Evolutionary conservation across 2,888 invertebrate genomes (phyloP), one percentile per base, ranked within the genome.

Genomic region (Polydrusus pterygomalis): DNA sequence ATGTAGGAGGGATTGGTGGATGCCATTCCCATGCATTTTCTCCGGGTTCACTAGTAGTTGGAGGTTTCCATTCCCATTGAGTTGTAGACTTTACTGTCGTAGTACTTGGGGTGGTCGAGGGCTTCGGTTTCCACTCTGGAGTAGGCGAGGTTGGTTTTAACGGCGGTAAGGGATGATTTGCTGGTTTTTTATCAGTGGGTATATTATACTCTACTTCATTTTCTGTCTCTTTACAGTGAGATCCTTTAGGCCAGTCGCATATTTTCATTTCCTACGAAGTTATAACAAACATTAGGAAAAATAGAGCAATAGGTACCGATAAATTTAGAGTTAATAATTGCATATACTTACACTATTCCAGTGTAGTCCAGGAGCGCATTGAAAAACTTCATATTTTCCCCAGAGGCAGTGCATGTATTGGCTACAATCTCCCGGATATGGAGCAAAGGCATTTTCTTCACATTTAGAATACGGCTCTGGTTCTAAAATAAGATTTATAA

Each of bases 341-440:
- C 8, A 34, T 7, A 6, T 56, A 77, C 85, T 87, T 88, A 92
- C 92, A 84, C 90, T 89, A 85, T 93, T 94, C 92, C 94, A 95
- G 80, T 94, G 92, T 40, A 95, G 87, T 13, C 94, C 94, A 9
- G 91, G 89, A 49, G 92, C 91, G 85, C 96, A 96, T 13, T 91
- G 88, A 81, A 92, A 93, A 17, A 91, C 90, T 84, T 94, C 92
- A 74, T 92, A 92, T 82, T 93, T 92, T 40, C 95, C 95, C 91
- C 95, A 95, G 17, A 95, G 88, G 81, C 96, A 96, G 78, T 93
- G 92, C 77, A 92, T 89, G 84, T 95, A 96, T 69, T 92, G 91
- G 0, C 89, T 89, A 83, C 96, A 96, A 82, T 95, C 93, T 0
- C 90, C 90, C 0, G 93, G 92, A 79, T 92, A 89, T 0, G 90